Conservation (phyloP, 2,888 invertebrate species). For the Eupithecia inturbata region DNA sequence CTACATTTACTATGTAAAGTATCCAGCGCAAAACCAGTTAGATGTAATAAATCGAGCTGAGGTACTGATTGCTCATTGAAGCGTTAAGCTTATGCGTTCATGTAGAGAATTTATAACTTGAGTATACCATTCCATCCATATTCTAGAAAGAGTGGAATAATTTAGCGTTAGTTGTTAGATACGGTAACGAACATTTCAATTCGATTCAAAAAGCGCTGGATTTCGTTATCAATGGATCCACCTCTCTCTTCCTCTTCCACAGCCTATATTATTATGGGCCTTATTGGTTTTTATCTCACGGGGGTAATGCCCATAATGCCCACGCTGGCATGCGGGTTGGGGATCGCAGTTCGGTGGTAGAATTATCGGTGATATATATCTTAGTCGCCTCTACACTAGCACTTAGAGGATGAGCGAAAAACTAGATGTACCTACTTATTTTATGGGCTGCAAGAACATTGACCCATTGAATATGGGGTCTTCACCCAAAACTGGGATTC, state of each 20-base stretch:
- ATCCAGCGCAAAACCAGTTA: slow-evolving; percentile 34
- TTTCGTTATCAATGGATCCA: neutral
- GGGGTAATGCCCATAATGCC: no score
- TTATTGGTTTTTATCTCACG: no score
- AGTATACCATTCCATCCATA: neutral
- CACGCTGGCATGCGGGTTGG: no score
- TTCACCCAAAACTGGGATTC: neutral
- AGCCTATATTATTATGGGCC: no score
- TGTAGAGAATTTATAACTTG: slow-evolving; percentile 1
- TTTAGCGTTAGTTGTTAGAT: no score
- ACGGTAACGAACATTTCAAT: neutral
- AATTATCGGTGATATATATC: no score
- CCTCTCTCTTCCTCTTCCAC: no score
- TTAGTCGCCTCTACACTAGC: neutral
- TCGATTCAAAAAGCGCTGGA: neutral
- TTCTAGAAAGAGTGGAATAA: neutral
- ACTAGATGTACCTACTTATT: neutral
- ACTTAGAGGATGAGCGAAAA: neutral
- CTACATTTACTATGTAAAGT: slow-evolving; percentile 17
- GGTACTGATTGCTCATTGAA: neutral
- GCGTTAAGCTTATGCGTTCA: slow-evolving; percentile 13
- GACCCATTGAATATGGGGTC: neutral
- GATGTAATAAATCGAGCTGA: neutral
- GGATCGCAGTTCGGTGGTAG: no score
- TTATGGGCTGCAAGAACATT: neutral